Evolutionary conservation across 2,113 vertebrate species (phyloP), one percentile per base, ranked within the genome.

Genomic region (Oenanthe melanoleuca): DNA sequence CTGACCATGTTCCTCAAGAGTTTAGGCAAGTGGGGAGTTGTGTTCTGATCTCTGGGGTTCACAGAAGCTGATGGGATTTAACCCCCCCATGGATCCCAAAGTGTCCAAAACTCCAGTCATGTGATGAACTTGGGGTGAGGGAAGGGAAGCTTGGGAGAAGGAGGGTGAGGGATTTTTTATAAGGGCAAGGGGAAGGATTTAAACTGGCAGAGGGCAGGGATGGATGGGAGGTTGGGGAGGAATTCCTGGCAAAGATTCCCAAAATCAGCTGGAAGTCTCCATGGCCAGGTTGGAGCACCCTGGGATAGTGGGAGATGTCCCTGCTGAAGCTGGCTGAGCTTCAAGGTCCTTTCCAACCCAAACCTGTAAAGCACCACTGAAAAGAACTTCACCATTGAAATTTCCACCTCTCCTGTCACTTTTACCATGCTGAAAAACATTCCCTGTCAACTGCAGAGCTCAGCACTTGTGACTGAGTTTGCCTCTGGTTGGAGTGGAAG

Each of bases 1-100:
- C 90, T 99, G 42, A 99, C 98, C 0, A 63, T 97, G 0, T 99
- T 99, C 98, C 97, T 99, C 12, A 99, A 99, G 97, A 96, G 92
- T 37, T 86, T 99, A 63, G 99, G 99, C 98, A 91, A 98, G 98
- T 44, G 5, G 47, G 73, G 40, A 7, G 0, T 5, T 28, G 24
- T 1, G 6, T 11, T n/a, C 34, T 80, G 49, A 5, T 2, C 45
- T 33, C 57, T 29, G 81, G 49, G 8, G 6, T 16, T 37, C n/a
- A 28, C 14, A 26, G 23, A 52, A 26, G 25, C 25, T 52, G 50
- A 13, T 26, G 26, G 50, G 26, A 29, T 28, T 28, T 9, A 52
- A 52, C 16, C 26, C 26, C 26, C 50, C 26, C 25, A 24, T 8
- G 49, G 49, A 50, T 50, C 25, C 50, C 50, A 16, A 33, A 6